Base-by-base conservation (phyloP, 2,113 vertebrate species). In the Gila orcuttii region DNA sequence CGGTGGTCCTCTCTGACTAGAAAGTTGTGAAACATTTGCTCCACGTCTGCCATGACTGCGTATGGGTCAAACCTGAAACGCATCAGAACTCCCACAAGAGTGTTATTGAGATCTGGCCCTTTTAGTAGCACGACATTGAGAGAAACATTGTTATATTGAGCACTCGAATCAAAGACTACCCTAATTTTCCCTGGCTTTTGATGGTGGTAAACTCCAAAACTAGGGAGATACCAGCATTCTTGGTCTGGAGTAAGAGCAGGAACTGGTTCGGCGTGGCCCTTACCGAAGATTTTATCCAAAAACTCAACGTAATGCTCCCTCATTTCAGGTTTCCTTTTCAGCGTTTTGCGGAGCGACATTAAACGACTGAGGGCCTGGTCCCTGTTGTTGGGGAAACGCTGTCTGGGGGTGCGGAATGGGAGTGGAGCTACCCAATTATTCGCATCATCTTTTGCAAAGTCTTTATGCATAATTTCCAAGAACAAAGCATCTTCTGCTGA, bases 131-230 rank as follows among this genome's bases (percentile, higher is more conserved):
- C 55, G 1, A 23, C 13, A 59, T 59, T 59, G 0, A 59, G 55
- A 59, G 55, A 19, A 6, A 59, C 17, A 59, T 59, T 21, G 4
- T 6, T 4, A 4, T 12, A 59, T 13, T 59, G 17, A 59, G 55
- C 55, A 59, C 55, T 59, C 15, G 55, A 59, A 7, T 59, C 31
- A 31, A 31, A 31, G 31, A 31, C 31, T 31, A 31, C 31, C 31
- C 31, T 31, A 31, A 31, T 31, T 31, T 74, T 25, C 0, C 57
- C 85, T 3, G 75, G 62, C 12, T 84, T 88, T 19, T 84, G 62
- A 9, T 75, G 74, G 23, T 83, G 79, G 45, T 84, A 86, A 42
- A 83, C 17, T 1, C 75, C 85, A 66, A 88, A 86, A 15, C 59
- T 28, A 3, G 74, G 86, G 2, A 85, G 25, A 11, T 85, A 85